Evolutionary conservation across 2,888 invertebrate genomes (phyloP), one percentile per base, ranked within the genome.

Genomic region (Drosophila cognata): DNA sequence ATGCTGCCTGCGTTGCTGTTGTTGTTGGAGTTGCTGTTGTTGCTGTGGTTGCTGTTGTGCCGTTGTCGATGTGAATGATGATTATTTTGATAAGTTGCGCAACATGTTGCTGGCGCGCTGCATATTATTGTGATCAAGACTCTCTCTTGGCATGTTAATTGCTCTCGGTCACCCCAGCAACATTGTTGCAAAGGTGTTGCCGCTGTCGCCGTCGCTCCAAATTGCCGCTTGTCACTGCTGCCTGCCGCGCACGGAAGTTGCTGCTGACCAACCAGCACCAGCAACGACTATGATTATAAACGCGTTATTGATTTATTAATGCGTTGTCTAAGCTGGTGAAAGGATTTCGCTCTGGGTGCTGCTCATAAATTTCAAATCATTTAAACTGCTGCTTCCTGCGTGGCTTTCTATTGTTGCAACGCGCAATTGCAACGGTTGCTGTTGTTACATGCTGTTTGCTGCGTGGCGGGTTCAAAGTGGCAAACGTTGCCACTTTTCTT

Each of bases 251-350:
- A 71, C 86, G 85, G 88, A 88, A 83, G 81, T 83, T 61, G 76
- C 74, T 31, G n/a, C 36, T 36, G 36, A 46, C 55, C 25, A 28
- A 41, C 51, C 63, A 61, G 31, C 72, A 52, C 25, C 74, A 56
- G 31, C 76, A 65, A 74, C 70, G 72, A 71, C 80, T 84, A 79
- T 88, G 86, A 87, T 88, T 86, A 87, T 86, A 82, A 84, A 86
- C 76, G 82, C 85, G 73, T 84, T 86, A 84, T 84, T 84, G 84
- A 84, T 84, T 84, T 84, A 84, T 84, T 87, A 84, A 84, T 84
- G 81, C 79, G 80, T 73, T 79, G 81, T 77, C 72, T 74, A 66
- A 60, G 71, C 74, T 79, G 89, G 87, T 87, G 89, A 87, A 87
- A 88, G 87, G 89, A 87, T 88, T 87, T 87, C 70, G 89, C 87